A percentile compares a stretch with the other conserved stretches of the same genome.
phyloP scores from a whole-genome alignment of 2,113 vertebrate species.

The Notarius lentiginosus region DNA sequence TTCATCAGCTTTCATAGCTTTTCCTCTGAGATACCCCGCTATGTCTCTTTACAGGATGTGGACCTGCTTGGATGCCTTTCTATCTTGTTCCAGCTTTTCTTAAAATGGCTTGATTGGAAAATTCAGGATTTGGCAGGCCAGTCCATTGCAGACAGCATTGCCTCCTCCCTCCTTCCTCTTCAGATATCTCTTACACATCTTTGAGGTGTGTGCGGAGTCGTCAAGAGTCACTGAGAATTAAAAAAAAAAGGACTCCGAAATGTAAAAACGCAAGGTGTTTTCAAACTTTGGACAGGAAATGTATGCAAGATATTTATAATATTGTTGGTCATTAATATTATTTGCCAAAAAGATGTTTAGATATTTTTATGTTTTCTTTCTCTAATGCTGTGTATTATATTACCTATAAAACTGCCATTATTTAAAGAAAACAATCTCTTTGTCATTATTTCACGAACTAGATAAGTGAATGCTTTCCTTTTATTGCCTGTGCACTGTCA shows the following conservation, averaged over 20 bases:
- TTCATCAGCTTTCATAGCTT: neutral
- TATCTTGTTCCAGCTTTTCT: neutral
- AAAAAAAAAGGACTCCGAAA: neutral
- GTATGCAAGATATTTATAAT: slow-evolving; percentile 64
- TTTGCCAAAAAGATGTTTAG: slow-evolving; percentile 43
- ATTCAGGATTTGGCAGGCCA: neutral
- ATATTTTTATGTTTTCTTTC: slow-evolving; percentile 45
- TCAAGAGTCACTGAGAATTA: neutral
- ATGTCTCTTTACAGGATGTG: neutral
- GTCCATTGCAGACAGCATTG: neutral
- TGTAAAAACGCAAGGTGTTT: slow-evolving; percentile 14
- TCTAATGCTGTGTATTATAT: slow-evolving; percentile 65
- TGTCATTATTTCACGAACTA: slow-evolving; percentile 1
- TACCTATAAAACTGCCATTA: slow-evolving; percentile 63
- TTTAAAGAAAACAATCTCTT: slow-evolving; percentile 20
- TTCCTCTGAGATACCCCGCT: neutral
- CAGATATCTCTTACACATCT: slow-evolving; percentile 5
- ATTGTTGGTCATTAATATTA: slow-evolving; percentile 38
- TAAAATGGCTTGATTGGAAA: neutral
- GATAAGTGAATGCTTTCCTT: neutral
- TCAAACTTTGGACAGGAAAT: slow-evolving; percentile 43
- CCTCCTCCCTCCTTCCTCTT: neutral
- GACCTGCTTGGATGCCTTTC: slow-evolving; percentile 3
- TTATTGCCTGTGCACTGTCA: neutral
- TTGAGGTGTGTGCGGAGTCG: neutral